These are phyloP conservation scores for Tachycineta bicolor DNA, from an alignment of 2,113 vertebrate genomes.

Conservation along the genomic window DNA sequence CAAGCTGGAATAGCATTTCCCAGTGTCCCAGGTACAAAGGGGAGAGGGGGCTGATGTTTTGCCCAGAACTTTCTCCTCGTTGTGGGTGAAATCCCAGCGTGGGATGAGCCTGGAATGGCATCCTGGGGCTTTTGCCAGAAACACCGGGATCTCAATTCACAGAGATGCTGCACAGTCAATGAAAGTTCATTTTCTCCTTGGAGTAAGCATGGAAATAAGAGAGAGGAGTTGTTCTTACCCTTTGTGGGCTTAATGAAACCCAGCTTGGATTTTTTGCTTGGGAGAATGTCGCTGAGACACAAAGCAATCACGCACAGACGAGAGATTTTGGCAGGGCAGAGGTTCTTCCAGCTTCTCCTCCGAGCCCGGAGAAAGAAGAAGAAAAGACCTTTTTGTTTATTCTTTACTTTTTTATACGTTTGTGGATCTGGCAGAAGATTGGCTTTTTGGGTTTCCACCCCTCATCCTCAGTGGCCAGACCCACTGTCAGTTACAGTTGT, in stretches of 20 bases:
- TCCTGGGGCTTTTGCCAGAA: neutral
- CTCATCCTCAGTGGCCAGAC: too few species aligned
- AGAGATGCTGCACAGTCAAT: neutral
- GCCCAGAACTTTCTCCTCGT: neutral
- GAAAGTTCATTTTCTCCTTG: neutral
- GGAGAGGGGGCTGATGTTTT: neutral
- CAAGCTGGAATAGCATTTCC: neutral
- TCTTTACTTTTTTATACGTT: too few species aligned
- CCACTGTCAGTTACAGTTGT: too few species aligned
- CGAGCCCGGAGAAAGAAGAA: too few species aligned
- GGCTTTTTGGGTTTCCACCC: too few species aligned
- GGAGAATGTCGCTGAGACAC: too few species aligned
- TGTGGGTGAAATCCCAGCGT: neutral
- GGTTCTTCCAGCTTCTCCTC: too few species aligned
- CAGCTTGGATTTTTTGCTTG: neutral
- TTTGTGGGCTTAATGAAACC: neutral
- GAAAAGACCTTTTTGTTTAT: too few species aligned
- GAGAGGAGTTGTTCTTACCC: accelerated
- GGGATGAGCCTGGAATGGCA: neutral
- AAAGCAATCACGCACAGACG: too few species aligned
- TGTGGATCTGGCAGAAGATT: too few species aligned
- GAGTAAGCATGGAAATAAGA: neutral
- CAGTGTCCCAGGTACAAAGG: neutral
- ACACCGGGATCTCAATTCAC: neutral
- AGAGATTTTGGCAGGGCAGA: too few species aligned